These are phyloP conservation scores for Plumapathes pennacea DNA, from an alignment of 92 coral and sea anemone species.

Conservation along the genomic window DNA sequence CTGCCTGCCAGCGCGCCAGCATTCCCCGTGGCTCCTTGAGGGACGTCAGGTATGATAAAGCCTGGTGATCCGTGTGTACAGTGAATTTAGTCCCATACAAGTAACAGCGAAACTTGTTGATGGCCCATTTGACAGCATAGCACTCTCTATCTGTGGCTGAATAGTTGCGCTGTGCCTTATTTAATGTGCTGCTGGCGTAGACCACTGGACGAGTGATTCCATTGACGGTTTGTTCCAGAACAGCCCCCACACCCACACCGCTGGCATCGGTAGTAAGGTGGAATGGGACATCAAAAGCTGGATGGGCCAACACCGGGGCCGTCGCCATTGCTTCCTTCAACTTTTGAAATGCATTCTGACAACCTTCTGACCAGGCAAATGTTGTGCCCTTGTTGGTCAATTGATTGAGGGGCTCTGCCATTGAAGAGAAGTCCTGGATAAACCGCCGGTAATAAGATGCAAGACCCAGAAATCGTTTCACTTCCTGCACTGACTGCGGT, in stretches of 20 bases:
- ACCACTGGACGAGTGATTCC: constrained; percentile 29
- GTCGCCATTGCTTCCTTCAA: constrained; percentile 40
- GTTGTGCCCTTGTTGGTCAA: constrained; percentile 19
- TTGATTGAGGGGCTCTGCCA: constrained; percentile 40
- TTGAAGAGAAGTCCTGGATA: constrained; percentile 33
- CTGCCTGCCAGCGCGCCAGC: no score
- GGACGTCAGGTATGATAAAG: no score
- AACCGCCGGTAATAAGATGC: constrained; percentile 58
- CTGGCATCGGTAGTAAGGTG: constrained; percentile 56
- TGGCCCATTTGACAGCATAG: no score
- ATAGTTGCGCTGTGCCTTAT: constrained; percentile 14
- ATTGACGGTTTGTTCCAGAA: constrained; percentile 47
- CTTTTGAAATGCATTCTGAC: constrained; percentile 45
- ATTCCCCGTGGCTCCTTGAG: no score
- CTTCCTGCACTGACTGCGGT: constrained; percentile 24
- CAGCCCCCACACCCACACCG: constrained; percentile 52
- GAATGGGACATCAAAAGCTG: constrained; percentile 34
- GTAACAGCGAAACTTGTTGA: no score
- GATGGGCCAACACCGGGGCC: constrained; percentile 53
- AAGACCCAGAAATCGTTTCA: constrained; percentile 65
- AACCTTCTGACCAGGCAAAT: constrained; percentile 41
- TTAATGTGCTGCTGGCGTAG: constrained; percentile 24
- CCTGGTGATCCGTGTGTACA: no score
- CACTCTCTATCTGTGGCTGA: no score
- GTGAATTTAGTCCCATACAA: no score